Conservation (phyloP, 2,797 vertebrate species). For the Spizella passerina region DNA sequence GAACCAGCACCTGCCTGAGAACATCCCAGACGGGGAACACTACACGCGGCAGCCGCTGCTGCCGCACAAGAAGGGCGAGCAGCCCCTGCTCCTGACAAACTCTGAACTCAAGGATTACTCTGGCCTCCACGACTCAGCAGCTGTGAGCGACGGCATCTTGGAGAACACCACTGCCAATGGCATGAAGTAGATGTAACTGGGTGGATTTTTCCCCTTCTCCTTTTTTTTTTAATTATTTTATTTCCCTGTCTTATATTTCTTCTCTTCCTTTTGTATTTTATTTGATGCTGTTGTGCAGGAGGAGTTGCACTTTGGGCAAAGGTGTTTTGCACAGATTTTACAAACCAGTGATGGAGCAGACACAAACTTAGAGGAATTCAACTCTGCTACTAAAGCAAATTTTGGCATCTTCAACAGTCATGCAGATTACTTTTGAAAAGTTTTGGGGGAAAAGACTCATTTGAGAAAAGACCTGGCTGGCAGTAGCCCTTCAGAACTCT, state of each 20-base stretch:
- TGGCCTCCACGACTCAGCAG: conserved; percentile 82
- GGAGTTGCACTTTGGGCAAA: conserved; percentile 47
- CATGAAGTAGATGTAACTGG: conserved; percentile 79
- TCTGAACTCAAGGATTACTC: conserved; percentile 90
- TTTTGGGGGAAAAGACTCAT: conserved; percentile 25
- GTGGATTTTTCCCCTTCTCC: background rate
- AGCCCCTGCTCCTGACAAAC: conserved; percentile 85
- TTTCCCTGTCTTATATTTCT: background rate
- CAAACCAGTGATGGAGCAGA: conserved; percentile 63
- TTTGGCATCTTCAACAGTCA: conserved; percentile 18
- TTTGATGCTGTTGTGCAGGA: conserved; percentile 41
- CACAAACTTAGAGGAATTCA: conserved; percentile 56
- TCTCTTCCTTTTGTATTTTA: conserved; percentile 53
- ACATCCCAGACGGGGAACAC: conserved; percentile 87
- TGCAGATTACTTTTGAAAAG: conserved; percentile 53
- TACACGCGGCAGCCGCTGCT: conserved; percentile 91
- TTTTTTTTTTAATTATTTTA: background rate
- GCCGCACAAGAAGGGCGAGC: conserved; percentile 87
- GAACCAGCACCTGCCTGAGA: conserved; percentile 90
- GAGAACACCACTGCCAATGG: conserved; percentile 84
- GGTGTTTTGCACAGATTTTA: conserved; percentile 69
- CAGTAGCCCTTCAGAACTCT: conserved; percentile 60
- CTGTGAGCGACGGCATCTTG: conserved; percentile 74
- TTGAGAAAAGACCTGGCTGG: conserved; percentile 53
- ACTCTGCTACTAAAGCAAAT: conserved; percentile 54